Conservation (phyloP, 2,888 invertebrate species). For the Rhagium mordax region DNA sequence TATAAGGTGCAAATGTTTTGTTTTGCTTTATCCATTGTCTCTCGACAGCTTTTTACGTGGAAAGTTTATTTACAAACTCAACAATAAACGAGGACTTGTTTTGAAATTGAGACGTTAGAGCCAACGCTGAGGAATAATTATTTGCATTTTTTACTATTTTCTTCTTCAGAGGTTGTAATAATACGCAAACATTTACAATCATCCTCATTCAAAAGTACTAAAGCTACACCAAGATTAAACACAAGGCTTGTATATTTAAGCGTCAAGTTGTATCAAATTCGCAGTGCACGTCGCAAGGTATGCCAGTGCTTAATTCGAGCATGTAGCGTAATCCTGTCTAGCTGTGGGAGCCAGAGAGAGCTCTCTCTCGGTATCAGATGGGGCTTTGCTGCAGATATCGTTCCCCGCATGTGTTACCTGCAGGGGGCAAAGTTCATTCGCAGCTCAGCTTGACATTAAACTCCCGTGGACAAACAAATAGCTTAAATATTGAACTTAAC, state of each 20-base stretch:
- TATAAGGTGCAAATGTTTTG: background rate
- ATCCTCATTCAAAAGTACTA: background rate
- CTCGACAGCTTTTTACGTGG: background rate
- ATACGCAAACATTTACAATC: too few species aligned
- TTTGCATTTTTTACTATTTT: too few species aligned
- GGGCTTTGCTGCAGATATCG: conserved; percentile 49
- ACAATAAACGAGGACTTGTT: too few species aligned
- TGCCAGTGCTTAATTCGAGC: background rate
- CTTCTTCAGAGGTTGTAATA: too few species aligned
- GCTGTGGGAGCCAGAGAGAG: background rate
- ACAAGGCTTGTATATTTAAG: background rate
- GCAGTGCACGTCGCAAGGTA: conserved; percentile 5
- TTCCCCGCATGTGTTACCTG: conserved; percentile 60
- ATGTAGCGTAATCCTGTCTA: conserved; percentile 22
- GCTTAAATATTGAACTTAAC: conserved; percentile 62
- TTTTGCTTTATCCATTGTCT: background rate
- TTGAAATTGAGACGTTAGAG: too few species aligned
- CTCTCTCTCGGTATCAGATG: conserved; percentile 25
- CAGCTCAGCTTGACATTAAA: conserved; percentile 56
- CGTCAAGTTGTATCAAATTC: background rate
- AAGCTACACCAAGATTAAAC: background rate
- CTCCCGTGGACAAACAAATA: conserved; percentile 60
- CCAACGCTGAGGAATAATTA: too few species aligned
- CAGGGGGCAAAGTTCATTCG: conserved; percentile 57
- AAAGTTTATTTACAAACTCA: background rate